Conservation (phyloP, 2,113 vertebrate species). For the Atrichornis clamosus region DNA sequence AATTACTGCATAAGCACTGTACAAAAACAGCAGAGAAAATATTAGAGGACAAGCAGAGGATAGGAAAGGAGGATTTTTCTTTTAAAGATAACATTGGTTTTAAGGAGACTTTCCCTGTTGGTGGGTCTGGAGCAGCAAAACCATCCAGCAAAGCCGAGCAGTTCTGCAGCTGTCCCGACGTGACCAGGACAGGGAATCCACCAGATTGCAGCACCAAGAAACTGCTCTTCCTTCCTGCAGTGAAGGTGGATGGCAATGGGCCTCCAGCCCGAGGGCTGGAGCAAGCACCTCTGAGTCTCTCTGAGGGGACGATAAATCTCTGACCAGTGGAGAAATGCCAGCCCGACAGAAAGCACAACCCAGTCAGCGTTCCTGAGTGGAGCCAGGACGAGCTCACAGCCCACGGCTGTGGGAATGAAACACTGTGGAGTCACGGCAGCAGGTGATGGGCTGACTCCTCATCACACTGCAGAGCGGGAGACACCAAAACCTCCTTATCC, state of each 20-base stretch:
- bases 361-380: rapidly evolving
- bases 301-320: background rate
- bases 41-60: background rate
- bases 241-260: rapidly evolving
- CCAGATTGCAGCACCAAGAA: rapidly evolving
- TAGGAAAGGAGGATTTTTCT: background rate
- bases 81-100: background rate
- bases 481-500: background rate
- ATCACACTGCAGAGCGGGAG: rapidly evolving
- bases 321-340: background rate
- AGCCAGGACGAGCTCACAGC: background rate
- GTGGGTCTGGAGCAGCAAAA: background rate
- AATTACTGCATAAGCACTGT: background rate
- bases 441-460: rapidly evolving
- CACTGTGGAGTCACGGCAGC: rapidly evolving
- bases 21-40: background rate
- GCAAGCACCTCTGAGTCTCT: background rate
- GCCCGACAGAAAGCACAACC: background rate
- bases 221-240: background rate
- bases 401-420: background rate
- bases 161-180: rapidly evolving
- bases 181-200: rapidly evolving
- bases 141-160: background rate
- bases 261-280: background rate
- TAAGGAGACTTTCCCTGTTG: background rate